Base-by-base conservation (phyloP, 2,888 invertebrate genomes). In the Herminia tarsipennalis region DNA sequence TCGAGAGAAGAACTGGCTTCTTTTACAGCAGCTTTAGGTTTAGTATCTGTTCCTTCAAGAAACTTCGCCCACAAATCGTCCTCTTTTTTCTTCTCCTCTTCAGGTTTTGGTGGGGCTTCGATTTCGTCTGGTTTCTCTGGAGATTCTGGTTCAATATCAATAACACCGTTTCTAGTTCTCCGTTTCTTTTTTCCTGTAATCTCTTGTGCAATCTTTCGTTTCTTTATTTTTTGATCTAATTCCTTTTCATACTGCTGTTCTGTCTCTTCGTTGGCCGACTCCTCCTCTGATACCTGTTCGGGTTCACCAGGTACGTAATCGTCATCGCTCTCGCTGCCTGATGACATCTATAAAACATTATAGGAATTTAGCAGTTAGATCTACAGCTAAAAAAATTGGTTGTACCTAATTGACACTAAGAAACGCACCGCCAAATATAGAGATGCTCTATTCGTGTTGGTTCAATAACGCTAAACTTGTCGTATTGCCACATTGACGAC, bases 41-140 rank as follows among this genome's bases (percentile, higher is more conserved):
- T 88, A 6, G 79, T 86, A 57, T 92, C 93, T 28, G 95, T 94
- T 64, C 95, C 95, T 75, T 94, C 94, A 69, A 95, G 90, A 73
- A 96, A 96, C 80, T 93, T 95, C 16, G 95, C 95, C 96, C 96
- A 97, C 8, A 97, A 81, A 41, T 95, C 94, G 69, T 96, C 96
- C 28, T 94, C 94, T 64, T 93, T 92, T 64, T 95, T 94, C 73
- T 96, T 96, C 58, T 93, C 92, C 50, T 94, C 94, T 69, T 93
- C 94, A 37, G 93, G 93, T 34, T 92, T 81, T 12, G 78, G 29
- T 28, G 76, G 67, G 51, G 76, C 74, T 44, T 84, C 81, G 9
- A 30, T 56, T 48, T 65, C 66, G 29, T 69, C 58, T 34, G 41
- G 39, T 34, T 60, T 63, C 30, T 60, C 53, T 29, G 48, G 53